phyloP scores from a whole-genome alignment of 2,797 vertebrate species.

The Choloepus didactylus region DNA sequence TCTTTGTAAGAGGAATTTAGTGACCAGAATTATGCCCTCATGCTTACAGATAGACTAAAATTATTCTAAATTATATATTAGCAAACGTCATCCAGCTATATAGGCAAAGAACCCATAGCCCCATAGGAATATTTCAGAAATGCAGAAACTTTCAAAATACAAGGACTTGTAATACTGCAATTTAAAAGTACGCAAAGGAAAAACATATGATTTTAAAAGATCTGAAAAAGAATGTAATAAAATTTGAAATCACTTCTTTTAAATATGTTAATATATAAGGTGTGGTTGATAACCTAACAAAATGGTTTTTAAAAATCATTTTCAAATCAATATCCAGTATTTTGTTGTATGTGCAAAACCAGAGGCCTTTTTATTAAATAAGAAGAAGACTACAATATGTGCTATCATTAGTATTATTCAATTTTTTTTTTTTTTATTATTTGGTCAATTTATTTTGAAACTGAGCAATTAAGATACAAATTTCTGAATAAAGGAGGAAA shows the following conservation, averaged over 20 bases:
- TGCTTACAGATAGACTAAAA: background rate
- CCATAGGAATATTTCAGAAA: background rate
- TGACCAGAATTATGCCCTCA: background rate
- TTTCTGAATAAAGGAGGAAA: background rate
- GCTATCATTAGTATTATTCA: background rate
- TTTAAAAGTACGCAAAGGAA: background rate
- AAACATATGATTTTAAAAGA: background rate
- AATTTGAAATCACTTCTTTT: background rate
- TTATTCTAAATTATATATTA: background rate
- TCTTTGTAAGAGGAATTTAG: background rate
- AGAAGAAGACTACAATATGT: background rate
- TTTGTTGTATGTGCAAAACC: background rate
- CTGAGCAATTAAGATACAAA: background rate
- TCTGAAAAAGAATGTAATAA: background rate
- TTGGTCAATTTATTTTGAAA: conserved; percentile 5
- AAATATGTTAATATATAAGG: background rate
- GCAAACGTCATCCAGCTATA: background rate
- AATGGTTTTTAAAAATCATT: background rate
- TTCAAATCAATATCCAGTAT: background rate
- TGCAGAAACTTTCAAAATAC: background rate
- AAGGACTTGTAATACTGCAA: background rate
- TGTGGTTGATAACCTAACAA: background rate
- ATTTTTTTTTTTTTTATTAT: background rate
- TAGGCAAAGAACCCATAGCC: background rate
- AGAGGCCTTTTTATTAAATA: background rate